Percentiles rank a stretch among this genome's conserved stretches.
These are phyloP conservation scores for Marmota flaviventris DNA, from an alignment of 2,113 vertebrate genomes.

Conservation along the genomic window DNA sequence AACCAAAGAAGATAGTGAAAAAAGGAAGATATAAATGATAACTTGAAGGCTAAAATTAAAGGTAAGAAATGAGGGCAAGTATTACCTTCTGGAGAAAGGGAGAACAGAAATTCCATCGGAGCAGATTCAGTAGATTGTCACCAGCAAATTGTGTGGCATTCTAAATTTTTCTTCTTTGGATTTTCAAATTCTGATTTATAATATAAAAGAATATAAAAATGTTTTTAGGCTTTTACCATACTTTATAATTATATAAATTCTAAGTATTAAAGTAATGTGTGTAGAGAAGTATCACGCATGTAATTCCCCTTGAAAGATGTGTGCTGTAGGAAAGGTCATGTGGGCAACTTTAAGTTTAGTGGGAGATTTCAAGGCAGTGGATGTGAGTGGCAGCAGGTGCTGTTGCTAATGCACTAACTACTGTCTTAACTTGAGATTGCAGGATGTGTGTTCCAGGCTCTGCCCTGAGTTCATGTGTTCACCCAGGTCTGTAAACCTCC, in stretches of 20 bases:
- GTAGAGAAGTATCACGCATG: neutral
- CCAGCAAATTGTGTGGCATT: neutral
- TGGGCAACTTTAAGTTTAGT: neutral
- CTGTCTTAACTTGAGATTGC: neutral
- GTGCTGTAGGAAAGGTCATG: neutral
- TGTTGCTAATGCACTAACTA: neutral
- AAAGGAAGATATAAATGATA: neutral
- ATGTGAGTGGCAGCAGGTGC: neutral
- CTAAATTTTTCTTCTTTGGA: neutral
- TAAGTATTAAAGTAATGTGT: slow-evolving; percentile 5
- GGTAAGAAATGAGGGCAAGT: neutral
- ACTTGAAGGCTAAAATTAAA: neutral
- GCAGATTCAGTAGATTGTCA: neutral
- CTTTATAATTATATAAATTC: neutral
- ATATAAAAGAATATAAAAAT: neutral
- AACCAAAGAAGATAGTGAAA: neutral
- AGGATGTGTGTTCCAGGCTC: neutral
- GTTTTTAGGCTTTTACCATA: neutral
- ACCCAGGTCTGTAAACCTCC: neutral
- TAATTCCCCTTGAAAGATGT: neutral
- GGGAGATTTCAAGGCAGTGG: neutral
- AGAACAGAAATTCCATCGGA: neutral
- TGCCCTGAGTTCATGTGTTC: neutral
- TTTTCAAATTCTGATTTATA: neutral
- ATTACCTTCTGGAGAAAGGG: no score